Evolutionary conservation across 2,888 invertebrate species (phyloP).

Genomic region (Pseudococcus jackbeardsleyi): DNA sequence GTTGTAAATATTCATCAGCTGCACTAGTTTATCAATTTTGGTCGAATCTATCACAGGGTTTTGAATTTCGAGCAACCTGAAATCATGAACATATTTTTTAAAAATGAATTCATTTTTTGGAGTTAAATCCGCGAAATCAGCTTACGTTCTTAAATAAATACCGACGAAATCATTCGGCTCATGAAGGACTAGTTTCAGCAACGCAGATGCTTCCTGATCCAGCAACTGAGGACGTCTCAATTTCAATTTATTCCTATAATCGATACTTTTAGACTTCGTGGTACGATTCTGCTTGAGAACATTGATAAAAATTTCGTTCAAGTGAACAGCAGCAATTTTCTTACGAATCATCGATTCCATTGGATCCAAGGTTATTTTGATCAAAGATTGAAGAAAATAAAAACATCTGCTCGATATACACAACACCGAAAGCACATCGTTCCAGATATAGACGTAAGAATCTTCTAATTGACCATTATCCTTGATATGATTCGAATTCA

Average conservation of each 20-base stretch:
- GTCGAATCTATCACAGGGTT: not conserved
- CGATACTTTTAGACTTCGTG: not conserved
- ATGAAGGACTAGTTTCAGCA: not conserved
- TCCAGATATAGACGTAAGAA: not conserved
- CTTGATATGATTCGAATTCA: not conserved
- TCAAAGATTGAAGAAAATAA: constrained; percentile 6
- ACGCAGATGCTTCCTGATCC: not conserved
- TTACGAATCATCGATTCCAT: constrained; percentile 8
- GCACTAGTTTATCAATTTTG: not conserved
- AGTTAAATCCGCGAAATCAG: not conserved
- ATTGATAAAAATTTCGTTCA: constrained; percentile 52
- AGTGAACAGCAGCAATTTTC: not conserved
- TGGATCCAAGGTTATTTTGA: not conserved
- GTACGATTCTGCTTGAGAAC: constrained; percentile 19
- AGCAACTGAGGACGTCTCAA: constrained; percentile 16
- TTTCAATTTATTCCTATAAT: not conserved
- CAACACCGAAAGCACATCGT: constrained; percentile 8
- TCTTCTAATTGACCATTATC: not conserved
- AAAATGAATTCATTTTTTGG: not conserved
- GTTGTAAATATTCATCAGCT: constrained; percentile 34
- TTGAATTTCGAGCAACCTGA: constrained; percentile 16
- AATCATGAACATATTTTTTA: not conserved
- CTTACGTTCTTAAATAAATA: constrained; percentile 18
- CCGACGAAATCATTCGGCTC: not conserved
- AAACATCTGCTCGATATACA: constrained; percentile 31